Conservation (phyloP, 2,113 vertebrate genomes). For the Rhynchomys soricoides region DNA sequence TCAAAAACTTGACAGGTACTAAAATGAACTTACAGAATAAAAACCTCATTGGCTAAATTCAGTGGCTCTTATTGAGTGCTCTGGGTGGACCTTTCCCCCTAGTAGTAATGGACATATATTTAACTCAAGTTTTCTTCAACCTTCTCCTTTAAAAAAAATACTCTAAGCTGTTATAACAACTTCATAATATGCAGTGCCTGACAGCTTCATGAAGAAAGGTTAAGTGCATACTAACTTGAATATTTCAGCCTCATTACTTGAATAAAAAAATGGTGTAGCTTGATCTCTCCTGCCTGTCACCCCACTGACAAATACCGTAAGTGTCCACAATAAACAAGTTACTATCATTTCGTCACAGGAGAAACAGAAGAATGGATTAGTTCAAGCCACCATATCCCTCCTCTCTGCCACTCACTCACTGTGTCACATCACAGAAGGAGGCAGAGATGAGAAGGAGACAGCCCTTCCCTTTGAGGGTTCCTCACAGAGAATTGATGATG, state of each 20-base stretch:
- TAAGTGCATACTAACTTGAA: slow-evolving; percentile 35
- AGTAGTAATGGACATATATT: not conserved
- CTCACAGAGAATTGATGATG: not conserved
- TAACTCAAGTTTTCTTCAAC: slow-evolving; percentile 4
- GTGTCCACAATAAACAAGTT: slow-evolving; percentile 36
- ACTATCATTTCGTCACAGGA: not conserved
- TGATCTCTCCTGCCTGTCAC: not conserved
- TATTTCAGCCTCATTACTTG: slow-evolving; percentile 46
- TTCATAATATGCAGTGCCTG: slow-evolving; percentile 30
- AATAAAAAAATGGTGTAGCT: not conserved
- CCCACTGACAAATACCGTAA: not conserved
- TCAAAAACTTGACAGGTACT: not conserved
- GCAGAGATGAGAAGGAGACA: slow-evolving; percentile 17
- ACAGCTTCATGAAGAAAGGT: slow-evolving; percentile 21
- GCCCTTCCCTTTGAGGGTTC: not conserved
- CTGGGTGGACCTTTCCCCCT: not conserved
- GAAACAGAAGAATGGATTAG: not conserved
- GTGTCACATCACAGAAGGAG: not conserved
- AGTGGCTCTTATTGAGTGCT: not conserved
- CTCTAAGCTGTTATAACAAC: slow-evolving; percentile 22
- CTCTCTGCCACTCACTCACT: not conserved
- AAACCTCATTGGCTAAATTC: not conserved
- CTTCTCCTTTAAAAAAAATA: not conserved
- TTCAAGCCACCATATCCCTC: not conserved
- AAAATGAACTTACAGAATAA: slow-evolving; percentile 24